Evolutionary conservation across 2,888 invertebrate genomes (phyloP), one percentile per base, ranked within the genome.

Genomic region (Drosophila lacicola): DNA sequence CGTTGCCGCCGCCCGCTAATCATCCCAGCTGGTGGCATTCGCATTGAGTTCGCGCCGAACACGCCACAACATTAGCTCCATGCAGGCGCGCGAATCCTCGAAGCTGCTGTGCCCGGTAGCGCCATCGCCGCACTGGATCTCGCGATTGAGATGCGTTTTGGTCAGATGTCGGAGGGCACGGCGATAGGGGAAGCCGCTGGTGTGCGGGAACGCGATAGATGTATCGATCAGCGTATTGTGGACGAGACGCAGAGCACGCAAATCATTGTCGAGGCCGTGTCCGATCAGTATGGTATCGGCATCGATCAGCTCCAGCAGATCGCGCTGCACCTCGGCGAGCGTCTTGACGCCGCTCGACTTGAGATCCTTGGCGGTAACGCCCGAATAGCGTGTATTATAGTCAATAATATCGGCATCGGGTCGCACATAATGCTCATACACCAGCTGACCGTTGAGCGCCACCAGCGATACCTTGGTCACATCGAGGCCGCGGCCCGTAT

Each of bases 341-440:
- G 94, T 95, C 92, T 96, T 96, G 0, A 94, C 94, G 0, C 93
- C 93, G 29, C 94, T 94, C 84, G 95, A 95, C 90, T 91, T 70
- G 70, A 96, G 93, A 72, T 95, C 94, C 68, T 94, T 94, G 11
- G 93, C 93, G 0, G 95, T 96, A 75, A 99, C 96, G 61, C 99
- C 99, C 89, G 98, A 98, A 94, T 97, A 99, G 65, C 97, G 94
- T 2, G 98, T 98, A 91, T 99, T 99, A 91, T 96, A 97, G 92
- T 99, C 99, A 44, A 99, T 94, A 61, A 99, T 95, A 72, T 95
- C 94, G 74, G 94, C 94, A 85, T 95, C 95, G 3, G 99, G 98
- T 82, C 95, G 95, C 39, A 99, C 98, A 72, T 96, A 94, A 47
- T 95, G 94, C 92, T 98, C 97, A 92, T 97, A 97, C 13, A 98